Conservation (phyloP, 1,140 invertebrate genomes). For the Propsilocerus akamusi region DNA sequence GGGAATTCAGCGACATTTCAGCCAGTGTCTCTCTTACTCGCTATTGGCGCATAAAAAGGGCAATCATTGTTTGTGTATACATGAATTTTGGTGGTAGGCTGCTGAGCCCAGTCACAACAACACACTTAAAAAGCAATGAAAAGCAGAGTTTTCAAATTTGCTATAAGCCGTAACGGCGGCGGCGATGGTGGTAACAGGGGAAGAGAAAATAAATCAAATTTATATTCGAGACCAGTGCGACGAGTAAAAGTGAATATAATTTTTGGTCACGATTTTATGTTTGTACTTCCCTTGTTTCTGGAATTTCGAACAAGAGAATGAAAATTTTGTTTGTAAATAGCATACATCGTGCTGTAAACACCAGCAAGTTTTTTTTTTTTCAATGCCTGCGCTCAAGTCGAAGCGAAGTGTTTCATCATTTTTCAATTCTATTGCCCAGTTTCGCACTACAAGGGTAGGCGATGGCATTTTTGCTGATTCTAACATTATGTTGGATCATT, state of each 20-base stretch:
- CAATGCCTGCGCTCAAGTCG: neutral
- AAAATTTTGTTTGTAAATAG: neutral
- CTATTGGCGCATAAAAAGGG: too few species aligned
- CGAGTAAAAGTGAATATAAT: neutral
- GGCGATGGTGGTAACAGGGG: too few species aligned
- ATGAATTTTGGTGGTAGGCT: too few species aligned
- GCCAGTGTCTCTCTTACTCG: too few species aligned
- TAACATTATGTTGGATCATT: too few species aligned
- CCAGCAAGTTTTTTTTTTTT: neutral
- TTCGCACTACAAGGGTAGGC: too few species aligned
- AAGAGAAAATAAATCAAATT: slow-evolving; percentile 1
- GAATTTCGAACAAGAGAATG: neutral
- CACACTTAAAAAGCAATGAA: slow-evolving; percentile 2
- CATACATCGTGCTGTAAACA: neutral
- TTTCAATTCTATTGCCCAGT: too few species aligned
- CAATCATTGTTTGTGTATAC: too few species aligned
- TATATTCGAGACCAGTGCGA: neutral
- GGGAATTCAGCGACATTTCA: too few species aligned
- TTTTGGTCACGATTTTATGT: neutral
- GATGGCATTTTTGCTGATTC: too few species aligned
- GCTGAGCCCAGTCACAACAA: too few species aligned
- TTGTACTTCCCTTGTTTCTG: neutral
- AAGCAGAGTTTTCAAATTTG: neutral
- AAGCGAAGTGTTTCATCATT: neutral
- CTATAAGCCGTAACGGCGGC: too few species aligned